Evolutionary conservation across 2,888 invertebrate genomes (phyloP), one percentile per base, ranked within the genome.

Genomic region (Meandrusa payeni): DNA sequence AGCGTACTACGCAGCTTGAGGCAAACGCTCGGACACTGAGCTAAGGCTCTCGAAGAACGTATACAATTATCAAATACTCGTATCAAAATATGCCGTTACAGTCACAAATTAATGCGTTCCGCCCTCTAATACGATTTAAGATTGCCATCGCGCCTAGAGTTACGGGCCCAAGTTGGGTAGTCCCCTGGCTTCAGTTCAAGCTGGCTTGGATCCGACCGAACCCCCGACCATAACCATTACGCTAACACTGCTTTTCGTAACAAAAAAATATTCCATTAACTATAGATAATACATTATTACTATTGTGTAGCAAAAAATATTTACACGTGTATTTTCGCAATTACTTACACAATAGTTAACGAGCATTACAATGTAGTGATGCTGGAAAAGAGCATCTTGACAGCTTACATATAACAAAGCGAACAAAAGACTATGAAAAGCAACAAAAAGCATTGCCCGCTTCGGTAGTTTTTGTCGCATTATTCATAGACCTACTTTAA

Each of bases 341-440:
- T 43, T 37, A 37, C n/a, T 4, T 32, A 12, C 7, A 42, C 29
- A 37, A 43, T 26, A 19, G 37, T 17, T 24, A 42, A 36, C 22
- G 17, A 12, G 7, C 19, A 11, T 12, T 23, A 23, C 29, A 36
- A 36, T 43, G 43, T 37, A 26, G 12, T 26, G 19, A 26, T 17
- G 32, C 26, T 26, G 23, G 22, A 37, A 43, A 29, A 36, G 22
- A 17, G 19, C 12, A 40, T 19, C 29, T 29, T 23, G 12, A 37
- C 31, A 32, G 19, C 20, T 12, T 24, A 9, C 10, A 20, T 31
- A 37, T 10, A 11, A 38, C 31, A 38, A 43, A 32, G 37, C 24
- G 37, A 37, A 26, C 37, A 37, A 31, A 43, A 29, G 41, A 24
- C 11, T 17, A 24, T 17, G 19, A 37, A 32, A 37, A 7, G 12